A percentile compares a stretch with the other conserved stretches of the same genome.
phyloP scores from a whole-genome alignment of 2,113 vertebrate genomes.

The Marcusenius ussheri region DNA sequence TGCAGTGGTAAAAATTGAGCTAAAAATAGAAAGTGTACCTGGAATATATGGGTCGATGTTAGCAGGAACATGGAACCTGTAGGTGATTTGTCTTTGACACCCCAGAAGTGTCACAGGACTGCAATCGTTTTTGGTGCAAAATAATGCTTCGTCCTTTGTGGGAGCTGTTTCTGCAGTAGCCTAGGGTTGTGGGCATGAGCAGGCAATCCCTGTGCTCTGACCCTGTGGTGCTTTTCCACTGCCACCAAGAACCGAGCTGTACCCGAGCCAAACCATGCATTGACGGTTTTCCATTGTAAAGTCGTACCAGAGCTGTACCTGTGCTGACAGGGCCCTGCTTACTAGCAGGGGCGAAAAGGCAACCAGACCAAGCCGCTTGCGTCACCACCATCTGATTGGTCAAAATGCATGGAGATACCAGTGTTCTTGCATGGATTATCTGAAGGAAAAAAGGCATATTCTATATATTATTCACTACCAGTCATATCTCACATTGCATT shows the following conservation, averaged over 20 bases:
- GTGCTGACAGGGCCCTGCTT: too few species aligned
- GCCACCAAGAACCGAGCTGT: background rate
- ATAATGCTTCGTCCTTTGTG: background rate
- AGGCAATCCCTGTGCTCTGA: background rate
- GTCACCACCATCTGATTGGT: background rate
- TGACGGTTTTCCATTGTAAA: background rate
- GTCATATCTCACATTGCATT: background rate
- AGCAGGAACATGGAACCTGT: background rate
- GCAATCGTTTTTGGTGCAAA: background rate
- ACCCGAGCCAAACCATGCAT: background rate
- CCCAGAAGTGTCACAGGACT: constrained; percentile 4
- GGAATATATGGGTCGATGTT: background rate
- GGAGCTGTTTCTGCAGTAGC: background rate
- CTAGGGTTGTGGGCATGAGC: background rate
- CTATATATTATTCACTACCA: background rate
- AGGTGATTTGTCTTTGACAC: background rate
- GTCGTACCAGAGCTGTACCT: background rate
- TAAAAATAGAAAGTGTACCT: background rate
- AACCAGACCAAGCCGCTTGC: background rate
- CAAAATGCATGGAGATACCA: background rate
- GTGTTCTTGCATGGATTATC: background rate
- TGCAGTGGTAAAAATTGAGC: background rate
- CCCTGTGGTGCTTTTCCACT: background rate
- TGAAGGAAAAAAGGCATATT: background rate
- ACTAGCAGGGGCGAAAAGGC: too few species aligned